phyloP scores from a whole-genome alignment of 2,888 invertebrate species.

The Morpho helenor region DNA sequence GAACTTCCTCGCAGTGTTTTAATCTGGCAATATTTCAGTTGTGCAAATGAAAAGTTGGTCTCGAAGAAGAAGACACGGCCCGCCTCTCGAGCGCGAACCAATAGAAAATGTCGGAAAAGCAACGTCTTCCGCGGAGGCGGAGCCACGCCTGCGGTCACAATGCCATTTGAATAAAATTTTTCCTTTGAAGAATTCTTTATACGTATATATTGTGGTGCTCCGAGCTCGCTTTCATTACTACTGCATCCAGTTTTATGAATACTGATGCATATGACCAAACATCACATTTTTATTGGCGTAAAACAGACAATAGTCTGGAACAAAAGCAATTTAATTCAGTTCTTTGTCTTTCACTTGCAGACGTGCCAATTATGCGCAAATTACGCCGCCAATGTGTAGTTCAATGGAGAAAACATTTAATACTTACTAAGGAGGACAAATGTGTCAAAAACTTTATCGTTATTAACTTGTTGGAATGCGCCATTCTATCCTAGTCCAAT shows the following conservation, averaged over 20 bases:
- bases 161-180: slow-evolving; percentile 72
- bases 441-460: no score
- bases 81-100: slow-evolving; percentile 65
- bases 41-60: slow-evolving; percentile 77
- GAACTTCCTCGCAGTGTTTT: slow-evolving; percentile 66
- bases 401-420: no score
- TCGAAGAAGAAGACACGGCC: slow-evolving; percentile 67
- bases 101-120: slow-evolving; percentile 74
- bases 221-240: slow-evolving; percentile 32
- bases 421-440: no score
- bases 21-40: slow-evolving; percentile 74
- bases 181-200: slow-evolving; percentile 73
- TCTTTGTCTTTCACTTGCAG: no score
- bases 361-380: no score
- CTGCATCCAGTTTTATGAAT: slow-evolving; percentile 29
- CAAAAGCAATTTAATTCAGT: no score
- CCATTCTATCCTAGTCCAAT: no score
- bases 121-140: slow-evolving; percentile 73
- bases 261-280: slow-evolving; percentile 7
- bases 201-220: slow-evolving; percentile 58
- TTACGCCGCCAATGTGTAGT: no score
- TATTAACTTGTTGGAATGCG: no score
- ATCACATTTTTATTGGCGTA: background rate
- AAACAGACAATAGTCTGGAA: no score
- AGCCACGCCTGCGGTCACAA: slow-evolving; percentile 62